Evolutionary conservation across 2,113 vertebrate genomes (phyloP).

Genomic region (Thalassoma bifasciatum): DNA sequence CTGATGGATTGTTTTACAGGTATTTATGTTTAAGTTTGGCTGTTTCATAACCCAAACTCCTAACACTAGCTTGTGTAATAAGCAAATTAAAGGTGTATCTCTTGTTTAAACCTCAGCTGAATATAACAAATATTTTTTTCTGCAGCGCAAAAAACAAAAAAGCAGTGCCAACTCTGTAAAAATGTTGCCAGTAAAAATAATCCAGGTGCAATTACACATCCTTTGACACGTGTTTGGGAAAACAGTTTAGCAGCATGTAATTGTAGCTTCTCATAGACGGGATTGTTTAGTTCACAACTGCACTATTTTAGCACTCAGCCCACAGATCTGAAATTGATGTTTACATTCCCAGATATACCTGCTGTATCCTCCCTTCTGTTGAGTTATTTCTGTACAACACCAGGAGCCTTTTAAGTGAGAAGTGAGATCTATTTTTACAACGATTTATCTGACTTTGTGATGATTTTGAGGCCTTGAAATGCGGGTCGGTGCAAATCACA

Average conservation of each 20-base stretch:
- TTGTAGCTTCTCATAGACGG: slow-evolving; percentile 14
- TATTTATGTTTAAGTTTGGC: too few relatives aligned
- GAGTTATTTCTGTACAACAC: slow-evolving; percentile 25
- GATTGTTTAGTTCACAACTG: background rate
- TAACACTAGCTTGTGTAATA: background rate
- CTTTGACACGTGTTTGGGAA: slow-evolving; percentile 22
- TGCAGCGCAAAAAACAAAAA: background rate
- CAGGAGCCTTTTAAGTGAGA: slow-evolving; percentile 28
- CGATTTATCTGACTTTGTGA: slow-evolving; percentile 69
- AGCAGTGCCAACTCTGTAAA: background rate
- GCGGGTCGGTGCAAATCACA: slow-evolving; percentile 58
- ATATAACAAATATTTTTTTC: background rate
- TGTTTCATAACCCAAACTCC: background rate
- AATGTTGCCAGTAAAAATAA: background rate
- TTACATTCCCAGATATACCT: slow-evolving; percentile 43
- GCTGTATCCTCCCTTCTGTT: slow-evolving; percentile 23
- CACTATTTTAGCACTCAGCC: slow-evolving; percentile 21
- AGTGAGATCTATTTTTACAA: slow-evolving; percentile 70
- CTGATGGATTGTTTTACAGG: too few relatives aligned
- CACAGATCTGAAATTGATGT: slow-evolving; percentile 59
- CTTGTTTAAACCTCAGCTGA: background rate
- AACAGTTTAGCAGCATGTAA: slow-evolving; percentile 14
- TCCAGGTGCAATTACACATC: slow-evolving; percentile 37
- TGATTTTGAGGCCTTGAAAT: slow-evolving; percentile 53
- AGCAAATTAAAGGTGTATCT: background rate